These are phyloP conservation scores for Meandrusa payeni DNA, from an alignment of 2,888 invertebrate genomes.

Conservation along the genomic window DNA sequence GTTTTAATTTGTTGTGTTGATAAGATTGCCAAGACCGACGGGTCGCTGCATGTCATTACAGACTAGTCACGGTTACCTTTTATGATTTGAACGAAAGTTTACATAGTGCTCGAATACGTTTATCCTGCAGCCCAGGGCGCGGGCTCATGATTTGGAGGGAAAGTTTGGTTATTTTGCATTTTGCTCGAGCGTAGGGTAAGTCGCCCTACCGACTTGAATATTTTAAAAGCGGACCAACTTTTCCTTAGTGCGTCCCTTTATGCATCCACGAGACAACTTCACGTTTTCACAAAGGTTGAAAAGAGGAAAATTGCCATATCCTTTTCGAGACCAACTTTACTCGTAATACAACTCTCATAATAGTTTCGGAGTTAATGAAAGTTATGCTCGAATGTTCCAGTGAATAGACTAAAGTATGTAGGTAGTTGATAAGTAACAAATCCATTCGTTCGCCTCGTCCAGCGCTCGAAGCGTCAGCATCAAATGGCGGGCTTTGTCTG, in stretches of 20 bases:
- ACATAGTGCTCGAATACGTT: conserved; percentile 60
- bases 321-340: conserved; percentile 5
- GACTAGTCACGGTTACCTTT: conserved; percentile 42
- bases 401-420: conserved; percentile 36
- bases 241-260: conserved; percentile 61
- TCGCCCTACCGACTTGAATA: conserved; percentile 72
- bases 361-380: conserved; percentile 26
- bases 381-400: conserved; percentile 24
- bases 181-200: conserved; percentile 62
- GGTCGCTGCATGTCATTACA: conserved; percentile 30
- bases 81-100: conserved; percentile 63
- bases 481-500: conserved; percentile 50
- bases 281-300: conserved; percentile 11
- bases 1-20: too few relatives aligned
- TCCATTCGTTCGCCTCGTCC: conserved; percentile 60
- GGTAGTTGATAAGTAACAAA: too few relatives aligned
- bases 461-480: conserved; percentile 42
- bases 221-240: conserved; percentile 67
- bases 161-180: conserved; percentile 76
- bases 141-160: conserved; percentile 66
- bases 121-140: conserved; percentile 40
- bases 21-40: too few relatives aligned
- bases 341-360: conserved; percentile 2
- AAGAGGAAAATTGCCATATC: conserved; percentile 13
- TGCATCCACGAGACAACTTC: conserved; percentile 26